Evolutionary conservation across 1,140 invertebrate genomes (phyloP), one percentile per base, ranked within the genome.

Genomic region (Zaprionus ornatus): DNA sequence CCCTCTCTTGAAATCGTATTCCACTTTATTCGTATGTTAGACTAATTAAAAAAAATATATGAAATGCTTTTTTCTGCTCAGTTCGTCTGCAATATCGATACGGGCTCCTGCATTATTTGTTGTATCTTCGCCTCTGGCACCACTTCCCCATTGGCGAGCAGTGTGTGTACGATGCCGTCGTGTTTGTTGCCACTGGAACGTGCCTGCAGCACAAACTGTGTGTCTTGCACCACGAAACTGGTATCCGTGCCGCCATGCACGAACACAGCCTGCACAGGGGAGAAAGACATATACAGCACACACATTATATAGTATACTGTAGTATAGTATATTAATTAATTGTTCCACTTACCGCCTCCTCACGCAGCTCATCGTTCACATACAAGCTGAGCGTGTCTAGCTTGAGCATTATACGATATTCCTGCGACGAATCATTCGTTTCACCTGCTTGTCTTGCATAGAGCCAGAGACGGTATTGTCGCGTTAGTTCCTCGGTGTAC

Each of bases 161-260:
- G 77, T 1, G 84, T 87, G 69, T 92, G 87, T 2, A 90, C 74
- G 52, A 92, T 91, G 57, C 91, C 91, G 42, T 91, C 90, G 27
- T 70, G 90, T 72, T 92, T 92, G 66, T 91, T 91, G 69, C 92
- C 92, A 76, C 92, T 93, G 19, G 87, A 91, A 50, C 92, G 82
- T 35, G 92, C 91, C 67, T 91, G 84, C 13, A 93, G 64, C 23
- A 91, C 64, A 65, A 92, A 92, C 45, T 85, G 76, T 40, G 77
- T 83, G 37, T 85, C 90, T 72, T 92, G 79, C 42, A 88, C 72
- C 37, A 63, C 91, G 92, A 98, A 97, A 80, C 96, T 95, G 4
- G 96, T 98, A 91, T 96, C 96, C n/a, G 96, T 97, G 45, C 97
- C 97, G 66, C 95, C 95, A 62, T 97, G 95, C 9, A 95, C 95